phyloP scores from a whole-genome alignment of 2,797 vertebrate genomes.

The Dicrostonyx torquatus region DNA sequence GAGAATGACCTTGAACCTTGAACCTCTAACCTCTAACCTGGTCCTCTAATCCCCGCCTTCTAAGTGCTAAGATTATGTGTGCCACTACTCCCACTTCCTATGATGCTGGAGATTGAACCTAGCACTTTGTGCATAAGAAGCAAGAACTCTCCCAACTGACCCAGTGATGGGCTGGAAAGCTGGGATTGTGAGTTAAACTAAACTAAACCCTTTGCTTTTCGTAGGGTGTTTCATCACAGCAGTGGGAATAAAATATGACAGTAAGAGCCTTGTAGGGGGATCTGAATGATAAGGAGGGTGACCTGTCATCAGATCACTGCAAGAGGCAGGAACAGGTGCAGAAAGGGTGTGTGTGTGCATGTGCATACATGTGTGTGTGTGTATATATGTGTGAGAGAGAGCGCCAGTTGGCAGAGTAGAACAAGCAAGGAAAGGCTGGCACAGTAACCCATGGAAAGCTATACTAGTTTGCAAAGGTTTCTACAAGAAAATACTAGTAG shows the following conservation, averaged over 20 bases:
- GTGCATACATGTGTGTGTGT: neutral
- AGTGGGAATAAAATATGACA: neutral
- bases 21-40: too few relatives aligned
- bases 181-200: neutral
- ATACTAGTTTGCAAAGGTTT: too few relatives aligned
- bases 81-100: neutral
- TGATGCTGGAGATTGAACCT: neutral
- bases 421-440: neutral
- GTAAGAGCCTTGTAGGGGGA: neutral
- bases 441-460: too few relatives aligned
- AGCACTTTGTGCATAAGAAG: neutral
- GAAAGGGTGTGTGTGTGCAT: neutral
- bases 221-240: neutral
- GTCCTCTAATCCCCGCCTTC: neutral
- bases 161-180: neutral
- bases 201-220: neutral
- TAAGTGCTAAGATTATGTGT: neutral
- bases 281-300: neutral
- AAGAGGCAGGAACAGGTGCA: neutral
- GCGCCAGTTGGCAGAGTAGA: neutral
- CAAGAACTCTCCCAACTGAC: neutral
- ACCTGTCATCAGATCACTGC: neutral
- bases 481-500: neutral
- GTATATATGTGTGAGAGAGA: neutral
- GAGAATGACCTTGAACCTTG: neutral